Percentiles rank a stretch among this genome's conserved stretches.
Conservation (phyloP, 2,797 vertebrate species). For the Chelonia mydas region DNA sequence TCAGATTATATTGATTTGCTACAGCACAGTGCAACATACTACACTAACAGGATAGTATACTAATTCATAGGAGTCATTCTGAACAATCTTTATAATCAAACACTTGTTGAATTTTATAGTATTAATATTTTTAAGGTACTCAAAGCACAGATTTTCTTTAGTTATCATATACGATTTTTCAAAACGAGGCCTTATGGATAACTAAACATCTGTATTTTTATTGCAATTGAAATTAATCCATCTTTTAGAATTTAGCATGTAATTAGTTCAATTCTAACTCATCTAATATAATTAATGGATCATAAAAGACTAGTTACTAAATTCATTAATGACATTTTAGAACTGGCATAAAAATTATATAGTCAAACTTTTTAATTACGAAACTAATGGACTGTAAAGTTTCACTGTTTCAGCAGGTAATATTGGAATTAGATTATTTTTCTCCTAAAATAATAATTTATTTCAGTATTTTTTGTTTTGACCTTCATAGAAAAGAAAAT, state of each 20-base stretch:
- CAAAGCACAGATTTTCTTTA: background rate
- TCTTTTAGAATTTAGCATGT: background rate
- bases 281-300: slow-evolving; percentile 40
- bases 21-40: background rate
- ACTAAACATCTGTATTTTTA: background rate
- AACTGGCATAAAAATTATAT: slow-evolving; percentile 21
- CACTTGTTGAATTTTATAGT: background rate
- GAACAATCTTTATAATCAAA: background rate
- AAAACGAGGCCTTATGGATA: background rate
- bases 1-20: background rate
- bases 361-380: slow-evolving; percentile 12
- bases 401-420: background rate
- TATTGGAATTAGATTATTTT: background rate
- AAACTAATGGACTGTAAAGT: slow-evolving; percentile 30
- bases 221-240: background rate
- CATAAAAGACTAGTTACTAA: slow-evolving; percentile 48
- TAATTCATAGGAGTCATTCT: background rate
- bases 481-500: background rate
- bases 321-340: slow-evolving; percentile 36
- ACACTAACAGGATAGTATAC: background rate
- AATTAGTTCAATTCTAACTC: background rate
- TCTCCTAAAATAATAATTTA: background rate
- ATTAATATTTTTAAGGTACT: background rate
- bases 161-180: background rate
- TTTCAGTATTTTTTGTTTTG: background rate